Evolutionary conservation across 2,797 vertebrate species (phyloP).

Genomic region (Spheniscus humboldti): DNA sequence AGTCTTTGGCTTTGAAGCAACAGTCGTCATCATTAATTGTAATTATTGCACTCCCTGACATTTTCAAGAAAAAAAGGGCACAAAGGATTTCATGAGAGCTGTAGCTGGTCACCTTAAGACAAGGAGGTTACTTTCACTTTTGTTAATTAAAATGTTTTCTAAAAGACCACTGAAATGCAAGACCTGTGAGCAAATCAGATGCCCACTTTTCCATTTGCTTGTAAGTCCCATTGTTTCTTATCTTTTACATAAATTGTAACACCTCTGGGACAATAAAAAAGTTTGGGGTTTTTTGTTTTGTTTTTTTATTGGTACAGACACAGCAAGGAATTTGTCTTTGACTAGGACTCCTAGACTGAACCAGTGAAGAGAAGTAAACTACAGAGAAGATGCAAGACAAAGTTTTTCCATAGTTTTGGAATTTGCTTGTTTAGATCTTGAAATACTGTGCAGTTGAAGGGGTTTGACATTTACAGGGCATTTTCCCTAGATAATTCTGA

Average conservation of each 20-base stretch:
- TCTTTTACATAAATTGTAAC: not conserved
- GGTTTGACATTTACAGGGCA: not conserved
- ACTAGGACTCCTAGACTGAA: not conserved
- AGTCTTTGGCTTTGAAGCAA: slow-evolving; percentile 19
- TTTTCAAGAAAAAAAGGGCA: not conserved
- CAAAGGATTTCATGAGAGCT: not conserved
- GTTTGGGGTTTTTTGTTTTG: too few relatives aligned
- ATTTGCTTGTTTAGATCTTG: not conserved
- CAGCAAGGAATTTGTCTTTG: not conserved
- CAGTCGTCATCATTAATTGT: slow-evolving; percentile 36
- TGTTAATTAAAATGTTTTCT: not conserved
- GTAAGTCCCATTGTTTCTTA: fast-evolving
- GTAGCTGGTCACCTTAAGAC: not conserved
- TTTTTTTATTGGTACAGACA: not conserved
- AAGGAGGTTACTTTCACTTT: not conserved
- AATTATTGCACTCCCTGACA: slow-evolving; percentile 27
- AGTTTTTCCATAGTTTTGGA: not conserved
- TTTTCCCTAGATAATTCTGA: not conserved
- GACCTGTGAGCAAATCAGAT: not conserved
- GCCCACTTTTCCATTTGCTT: not conserved
- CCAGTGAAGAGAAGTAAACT: not conserved
- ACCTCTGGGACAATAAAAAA: not conserved
- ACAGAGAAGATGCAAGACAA: not conserved
- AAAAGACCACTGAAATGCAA: not conserved
- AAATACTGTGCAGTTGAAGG: fast-evolving